These are phyloP conservation scores for Palythoa heliodiscus DNA, from an alignment of 92 coral and sea anemone species.

Conservation along the genomic window DNA sequence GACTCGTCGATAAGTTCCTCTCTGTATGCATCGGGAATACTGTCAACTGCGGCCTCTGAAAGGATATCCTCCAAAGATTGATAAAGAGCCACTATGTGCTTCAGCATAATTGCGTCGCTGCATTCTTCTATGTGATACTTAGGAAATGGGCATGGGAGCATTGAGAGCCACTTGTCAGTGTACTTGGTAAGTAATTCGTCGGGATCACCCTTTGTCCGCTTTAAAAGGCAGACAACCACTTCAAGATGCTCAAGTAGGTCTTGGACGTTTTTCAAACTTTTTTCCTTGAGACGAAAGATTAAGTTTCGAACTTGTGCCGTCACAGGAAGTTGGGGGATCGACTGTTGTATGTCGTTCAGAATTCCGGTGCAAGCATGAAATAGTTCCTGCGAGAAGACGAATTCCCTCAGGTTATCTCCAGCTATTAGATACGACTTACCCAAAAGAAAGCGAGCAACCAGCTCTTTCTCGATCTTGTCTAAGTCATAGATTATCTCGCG, in stretches of 20 bases:
- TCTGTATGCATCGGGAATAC: constrained; percentile 68
- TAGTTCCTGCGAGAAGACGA: constrained; percentile 90
- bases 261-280: constrained; percentile 71
- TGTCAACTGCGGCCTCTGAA: constrained; percentile 79
- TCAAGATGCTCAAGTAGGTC: constrained; percentile 85
- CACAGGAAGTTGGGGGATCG: constrained; percentile 76
- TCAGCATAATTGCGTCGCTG: constrained; percentile 69
- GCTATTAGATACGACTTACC: constrained; percentile 81
- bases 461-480: constrained; percentile 79
- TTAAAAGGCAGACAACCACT: constrained; percentile 87
- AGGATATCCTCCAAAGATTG: constrained; percentile 87
- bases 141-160: constrained; percentile 81
- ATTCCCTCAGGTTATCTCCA: constrained; percentile 63
- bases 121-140: constrained; percentile 75
- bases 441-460: constrained; percentile 72
- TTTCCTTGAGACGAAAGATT: constrained; percentile 56
- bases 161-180: constrained; percentile 79
- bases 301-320: constrained; percentile 69
- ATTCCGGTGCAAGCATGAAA: constrained; percentile 87
- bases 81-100: constrained; percentile 88
- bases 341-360: constrained; percentile 71
- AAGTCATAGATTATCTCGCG: constrained; percentile 78
- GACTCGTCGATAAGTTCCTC: constrained; percentile 46
- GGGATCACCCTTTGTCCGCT: constrained; percentile 71
- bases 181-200: constrained; percentile 69